Conservation (phyloP, 2,797 vertebrate species). For the Pangasius larnaudii region DNA sequence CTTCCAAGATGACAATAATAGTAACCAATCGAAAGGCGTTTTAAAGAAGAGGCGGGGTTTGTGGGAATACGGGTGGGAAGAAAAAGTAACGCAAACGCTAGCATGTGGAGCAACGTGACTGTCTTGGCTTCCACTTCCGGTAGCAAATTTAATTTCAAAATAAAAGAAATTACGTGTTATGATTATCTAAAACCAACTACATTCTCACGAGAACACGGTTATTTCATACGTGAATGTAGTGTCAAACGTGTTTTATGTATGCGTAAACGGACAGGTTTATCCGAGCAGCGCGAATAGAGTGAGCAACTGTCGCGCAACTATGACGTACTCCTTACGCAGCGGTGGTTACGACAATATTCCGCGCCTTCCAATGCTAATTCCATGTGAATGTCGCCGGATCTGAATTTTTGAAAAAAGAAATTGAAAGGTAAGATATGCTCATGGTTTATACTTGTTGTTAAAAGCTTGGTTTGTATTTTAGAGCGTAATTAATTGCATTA, state of each 20-base stretch:
- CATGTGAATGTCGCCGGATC: conserved; percentile 67
- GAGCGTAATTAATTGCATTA: no score
- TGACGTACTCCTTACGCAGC: not conserved
- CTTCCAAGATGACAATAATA: not conserved
- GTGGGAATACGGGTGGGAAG: not conserved
- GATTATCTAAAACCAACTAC: no score
- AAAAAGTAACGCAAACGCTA: not conserved
- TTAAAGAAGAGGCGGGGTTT: not conserved
- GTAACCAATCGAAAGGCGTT: not conserved
- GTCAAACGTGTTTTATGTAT: not conserved
- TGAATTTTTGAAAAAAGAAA: not conserved
- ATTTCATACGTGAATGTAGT: not conserved
- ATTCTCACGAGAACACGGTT: not conserved
- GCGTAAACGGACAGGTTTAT: not conserved
- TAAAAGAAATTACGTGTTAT: not conserved
- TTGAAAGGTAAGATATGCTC: conserved; percentile 60
- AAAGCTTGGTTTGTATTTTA: not conserved
- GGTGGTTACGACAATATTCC: conserved; percentile 55
- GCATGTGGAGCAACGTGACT: not conserved
- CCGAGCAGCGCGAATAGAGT: not conserved
- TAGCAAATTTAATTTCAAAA: conserved; percentile 5
- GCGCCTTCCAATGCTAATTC: conserved; percentile 63
- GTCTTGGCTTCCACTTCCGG: not conserved
- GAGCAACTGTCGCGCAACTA: not conserved
- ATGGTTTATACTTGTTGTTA: not conserved